phyloP scores from a whole-genome alignment of 2,113 vertebrate species.

The Cheilinus undulatus region DNA sequence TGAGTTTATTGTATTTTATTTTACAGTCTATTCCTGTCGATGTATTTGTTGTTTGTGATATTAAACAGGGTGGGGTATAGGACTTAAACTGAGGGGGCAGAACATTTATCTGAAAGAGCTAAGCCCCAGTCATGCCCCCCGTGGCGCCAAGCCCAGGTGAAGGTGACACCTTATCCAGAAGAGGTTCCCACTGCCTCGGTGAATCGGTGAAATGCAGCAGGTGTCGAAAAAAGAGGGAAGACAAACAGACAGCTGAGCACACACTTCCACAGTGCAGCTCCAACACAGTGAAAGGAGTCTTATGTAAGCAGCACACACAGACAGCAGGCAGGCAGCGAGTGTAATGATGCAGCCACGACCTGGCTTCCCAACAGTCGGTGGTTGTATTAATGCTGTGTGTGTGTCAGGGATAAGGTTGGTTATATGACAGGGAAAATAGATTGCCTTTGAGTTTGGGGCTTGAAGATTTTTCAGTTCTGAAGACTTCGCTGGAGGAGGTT shows the following conservation, averaged over 20 bases:
- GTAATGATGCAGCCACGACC: slow-evolving; percentile 53
- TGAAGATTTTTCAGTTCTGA: slow-evolving; percentile 40
- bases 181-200: not conserved
- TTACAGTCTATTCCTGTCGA: too few species aligned
- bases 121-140: too few species aligned
- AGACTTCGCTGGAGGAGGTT: slow-evolving; percentile 39
- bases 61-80: too few species aligned
- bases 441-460: slow-evolving; percentile 35
- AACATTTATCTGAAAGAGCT: too few species aligned
- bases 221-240: slow-evolving; percentile 27
- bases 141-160: too few species aligned
- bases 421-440: slow-evolving; percentile 36
- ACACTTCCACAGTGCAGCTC: slow-evolving; percentile 32
- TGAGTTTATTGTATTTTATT: too few species aligned
- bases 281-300: slow-evolving; percentile 45
- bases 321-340: slow-evolving; percentile 44
- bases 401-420: slow-evolving; percentile 14
- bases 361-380: slow-evolving; percentile 12
- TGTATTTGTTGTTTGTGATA: too few species aligned
- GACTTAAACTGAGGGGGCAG: too few species aligned
- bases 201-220: slow-evolving; percentile 39
- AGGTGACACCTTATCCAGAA: slow-evolving; percentile 7
- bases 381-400: slow-evolving; percentile 41
- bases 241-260: slow-evolving; percentile 50
- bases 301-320: slow-evolving; percentile 51